phyloP scores from a whole-genome alignment of 2,888 invertebrate genomes.

The Sesia bembeciformis region DNA sequence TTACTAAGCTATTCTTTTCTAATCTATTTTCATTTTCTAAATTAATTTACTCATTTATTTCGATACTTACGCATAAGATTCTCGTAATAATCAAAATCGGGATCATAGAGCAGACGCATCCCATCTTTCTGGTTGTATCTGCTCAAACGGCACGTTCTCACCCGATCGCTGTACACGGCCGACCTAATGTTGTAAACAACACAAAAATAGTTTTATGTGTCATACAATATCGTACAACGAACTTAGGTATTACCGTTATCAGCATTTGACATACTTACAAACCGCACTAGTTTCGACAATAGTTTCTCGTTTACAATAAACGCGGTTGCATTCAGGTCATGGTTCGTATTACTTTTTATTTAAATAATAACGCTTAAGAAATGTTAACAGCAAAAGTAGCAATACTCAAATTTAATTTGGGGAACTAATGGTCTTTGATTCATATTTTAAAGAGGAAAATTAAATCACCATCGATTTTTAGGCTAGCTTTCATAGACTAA shows the following conservation, averaged over 20 bases:
- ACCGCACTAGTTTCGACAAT: neutral
- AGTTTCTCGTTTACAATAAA: neutral
- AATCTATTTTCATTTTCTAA: too few species aligned
- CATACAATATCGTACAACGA: conserved; percentile 28
- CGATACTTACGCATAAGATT: conserved; percentile 89
- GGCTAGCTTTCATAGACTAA: too few species aligned
- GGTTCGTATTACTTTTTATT: too few species aligned
- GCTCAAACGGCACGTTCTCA: conserved; percentile 87
- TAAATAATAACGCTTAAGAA: too few species aligned
- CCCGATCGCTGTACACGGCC: conserved; percentile 90
- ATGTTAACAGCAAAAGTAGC: too few species aligned
- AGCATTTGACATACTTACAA: conserved; percentile 5
- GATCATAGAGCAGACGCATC: conserved; percentile 90
- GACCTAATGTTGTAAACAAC: conserved; percentile 66
- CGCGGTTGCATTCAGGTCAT: too few species aligned
- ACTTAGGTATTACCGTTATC: conserved; percentile 7
- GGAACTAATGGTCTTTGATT: too few species aligned
- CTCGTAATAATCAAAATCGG: conserved; percentile 94
- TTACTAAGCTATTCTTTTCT: too few species aligned
- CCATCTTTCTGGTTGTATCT: conserved; percentile 91
- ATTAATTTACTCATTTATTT: neutral
- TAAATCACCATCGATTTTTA: too few species aligned
- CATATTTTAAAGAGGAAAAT: too few species aligned
- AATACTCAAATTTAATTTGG: too few species aligned
- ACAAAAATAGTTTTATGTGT: conserved; percentile 16